phyloP scores from a whole-genome alignment of 2,888 invertebrate species.

The Drosophila koepferae region DNA sequence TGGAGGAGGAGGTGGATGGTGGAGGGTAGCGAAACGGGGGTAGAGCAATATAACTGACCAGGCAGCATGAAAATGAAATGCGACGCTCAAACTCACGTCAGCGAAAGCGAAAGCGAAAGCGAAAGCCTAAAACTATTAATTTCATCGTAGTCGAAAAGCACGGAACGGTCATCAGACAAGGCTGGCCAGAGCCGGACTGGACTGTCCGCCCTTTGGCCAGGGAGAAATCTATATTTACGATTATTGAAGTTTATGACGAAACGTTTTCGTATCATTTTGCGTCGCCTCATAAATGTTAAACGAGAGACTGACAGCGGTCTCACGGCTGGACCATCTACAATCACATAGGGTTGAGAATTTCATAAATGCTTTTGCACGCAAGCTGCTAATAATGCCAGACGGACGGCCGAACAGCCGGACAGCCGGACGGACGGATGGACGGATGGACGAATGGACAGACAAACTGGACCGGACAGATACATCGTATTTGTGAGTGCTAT shows the following conservation, averaged over 20 bases:
- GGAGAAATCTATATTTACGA: conserved; percentile 83
- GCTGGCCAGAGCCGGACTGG: background rate
- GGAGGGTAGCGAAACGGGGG: background rate
- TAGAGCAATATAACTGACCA: conserved; percentile 67
- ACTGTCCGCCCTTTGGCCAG: conserved; percentile 45
- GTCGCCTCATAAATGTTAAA: conserved; percentile 79
- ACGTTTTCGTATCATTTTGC: conserved; percentile 82
- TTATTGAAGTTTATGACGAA: conserved; percentile 84
- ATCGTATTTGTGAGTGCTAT: conserved; percentile 13
- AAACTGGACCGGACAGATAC: conserved; percentile 18
- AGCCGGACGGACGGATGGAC: background rate
- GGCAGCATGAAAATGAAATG: conserved; percentile 73
- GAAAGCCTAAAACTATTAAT: conserved; percentile 79
- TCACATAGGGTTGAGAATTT: conserved; percentile 57
- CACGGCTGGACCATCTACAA: conserved; percentile 14
- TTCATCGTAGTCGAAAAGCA: conserved; percentile 57
- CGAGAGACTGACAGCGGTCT: conserved; percentile 47
- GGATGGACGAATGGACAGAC: conserved; percentile 14
- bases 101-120: conserved; percentile 37
- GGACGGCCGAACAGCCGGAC: conserved; percentile 1
- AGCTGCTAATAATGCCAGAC: conserved; percentile 73
- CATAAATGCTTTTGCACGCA: conserved; percentile 79
- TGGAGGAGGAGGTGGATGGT: background rate
- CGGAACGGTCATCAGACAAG: background rate
- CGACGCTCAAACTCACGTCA: conserved; percentile 51